Evolutionary conservation across 2,888 invertebrate genomes (phyloP).

Genomic region (Cantharis rustica): DNA sequence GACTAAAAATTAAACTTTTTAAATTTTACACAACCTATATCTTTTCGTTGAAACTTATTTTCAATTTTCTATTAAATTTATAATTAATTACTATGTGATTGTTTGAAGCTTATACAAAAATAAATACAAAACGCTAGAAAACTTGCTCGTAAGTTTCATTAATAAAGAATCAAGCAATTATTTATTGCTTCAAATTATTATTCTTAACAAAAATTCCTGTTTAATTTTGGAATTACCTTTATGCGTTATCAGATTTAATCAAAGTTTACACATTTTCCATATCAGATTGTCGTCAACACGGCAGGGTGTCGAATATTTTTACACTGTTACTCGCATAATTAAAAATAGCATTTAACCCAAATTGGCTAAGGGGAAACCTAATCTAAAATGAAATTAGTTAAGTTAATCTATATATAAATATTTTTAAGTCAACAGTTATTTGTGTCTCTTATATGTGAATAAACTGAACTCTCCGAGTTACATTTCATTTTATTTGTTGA

Average conservation of each 20-base stretch:
- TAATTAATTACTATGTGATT: neutral
- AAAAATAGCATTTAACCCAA: neutral
- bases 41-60: neutral
- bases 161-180: too few species aligned
- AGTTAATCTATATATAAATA: slow-evolving; percentile 16
- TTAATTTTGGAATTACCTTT: neutral
- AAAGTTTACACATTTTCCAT: neutral
- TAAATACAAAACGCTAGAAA: neutral
- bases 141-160: neutral
- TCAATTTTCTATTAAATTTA: neutral
- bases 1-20: neutral
- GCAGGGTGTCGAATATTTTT: neutral
- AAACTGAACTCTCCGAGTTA: slow-evolving; percentile 3
- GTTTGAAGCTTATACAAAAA: neutral
- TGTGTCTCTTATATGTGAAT: slow-evolving; percentile 9
- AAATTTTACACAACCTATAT: neutral
- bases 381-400: neutral
- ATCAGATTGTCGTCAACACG: neutral
- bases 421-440: slow-evolving; percentile 7
- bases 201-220: neutral
- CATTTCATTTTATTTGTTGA: slow-evolving; percentile 19
- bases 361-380: neutral
- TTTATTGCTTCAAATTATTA: too few species aligned
- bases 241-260: neutral
- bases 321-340: neutral